phyloP scores from a whole-genome alignment of 1,140 invertebrate species.

The Bombus confusus region DNA sequence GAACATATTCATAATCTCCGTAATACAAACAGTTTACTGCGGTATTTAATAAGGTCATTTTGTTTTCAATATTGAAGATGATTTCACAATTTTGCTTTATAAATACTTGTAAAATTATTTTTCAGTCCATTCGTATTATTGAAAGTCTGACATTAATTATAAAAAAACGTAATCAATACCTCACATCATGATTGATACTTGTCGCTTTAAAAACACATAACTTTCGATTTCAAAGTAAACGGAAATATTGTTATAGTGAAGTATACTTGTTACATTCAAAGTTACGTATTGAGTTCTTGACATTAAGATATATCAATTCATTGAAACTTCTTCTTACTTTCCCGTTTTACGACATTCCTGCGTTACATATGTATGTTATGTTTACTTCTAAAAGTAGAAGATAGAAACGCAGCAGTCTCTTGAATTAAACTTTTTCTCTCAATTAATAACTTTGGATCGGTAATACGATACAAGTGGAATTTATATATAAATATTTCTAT shows the following conservation, averaged over 20 bases:
- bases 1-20: slow-evolving; percentile 27
- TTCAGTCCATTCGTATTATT: slow-evolving; percentile 51
- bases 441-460: slow-evolving; percentile 41
- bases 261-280: background rate
- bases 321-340: background rate
- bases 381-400: slow-evolving; percentile 8
- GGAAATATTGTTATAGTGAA: slow-evolving; percentile 1
- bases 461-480: slow-evolving; percentile 43
- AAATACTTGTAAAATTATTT: slow-evolving; percentile 64
- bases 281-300: slow-evolving; percentile 2
- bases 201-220: slow-evolving; percentile 10
- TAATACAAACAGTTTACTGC: slow-evolving; percentile 18
- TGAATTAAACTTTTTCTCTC: slow-evolving; percentile 26
- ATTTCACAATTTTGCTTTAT: slow-evolving; percentile 62
- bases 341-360: background rate
- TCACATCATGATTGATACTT: slow-evolving; percentile 22
- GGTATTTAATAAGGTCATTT: background rate
- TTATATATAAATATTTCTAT: slow-evolving; percentile 21
- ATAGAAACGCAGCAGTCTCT: slow-evolving; percentile 40
- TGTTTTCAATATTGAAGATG: slow-evolving; percentile 39
- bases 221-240: slow-evolving; percentile 20
- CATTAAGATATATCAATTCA: slow-evolving; percentile 9
- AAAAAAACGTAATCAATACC: slow-evolving; percentile 17
- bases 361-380: background rate
- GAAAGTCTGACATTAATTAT: slow-evolving; percentile 22